Base-by-base conservation (phyloP, 2,113 vertebrate genomes). In the Charina bottae region DNA sequence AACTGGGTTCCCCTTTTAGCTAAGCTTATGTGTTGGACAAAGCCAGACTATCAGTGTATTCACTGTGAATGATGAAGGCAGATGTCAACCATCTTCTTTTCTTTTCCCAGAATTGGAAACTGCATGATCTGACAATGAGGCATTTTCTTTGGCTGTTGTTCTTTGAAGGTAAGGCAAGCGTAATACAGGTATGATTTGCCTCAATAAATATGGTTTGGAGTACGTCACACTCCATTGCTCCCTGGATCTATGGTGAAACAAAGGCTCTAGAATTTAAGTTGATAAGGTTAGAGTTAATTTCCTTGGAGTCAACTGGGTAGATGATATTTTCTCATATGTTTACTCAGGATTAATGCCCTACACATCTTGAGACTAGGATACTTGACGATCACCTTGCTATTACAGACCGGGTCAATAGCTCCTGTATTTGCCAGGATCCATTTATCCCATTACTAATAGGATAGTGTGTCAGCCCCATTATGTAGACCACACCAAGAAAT, bases 161-260 rank as follows among this genome's bases (percentile, higher is more conserved):
- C 28, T 17, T 92, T 42, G 72, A 60, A 21, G 91, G 91, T 92
- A 92, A 55, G 54, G 33, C 10, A 60, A 46, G 87, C 11, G 11
- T 19, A 62, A 1, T 9, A 28, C 4, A 26, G 28, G 1, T 33
- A 53, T 33, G 54, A 46, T 88, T 53, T 53, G 42, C 55, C 11
- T 21, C 28, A 53, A 7, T 1, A 1, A 89, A 42, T 5, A 37
- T 24, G 33, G 15, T 37, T 37, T 37, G 37, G 37, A 72, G 37
- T 33, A 19, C 6, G 19, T 2, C n/a, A 72, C 15, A 72, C n/a
- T 33, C n/a, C 68, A 37, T 72, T 72, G 56, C 58, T 37, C 12
- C 28, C 12, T 85, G 13, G 2, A 33, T 72, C 5, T 72, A 17
- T 33, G 64, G 6, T 3, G 2, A 72, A 33, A 72, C n/a, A 56